Conservation (phyloP, 2,888 invertebrate genomes). For the Hypomecis atomaria region DNA sequence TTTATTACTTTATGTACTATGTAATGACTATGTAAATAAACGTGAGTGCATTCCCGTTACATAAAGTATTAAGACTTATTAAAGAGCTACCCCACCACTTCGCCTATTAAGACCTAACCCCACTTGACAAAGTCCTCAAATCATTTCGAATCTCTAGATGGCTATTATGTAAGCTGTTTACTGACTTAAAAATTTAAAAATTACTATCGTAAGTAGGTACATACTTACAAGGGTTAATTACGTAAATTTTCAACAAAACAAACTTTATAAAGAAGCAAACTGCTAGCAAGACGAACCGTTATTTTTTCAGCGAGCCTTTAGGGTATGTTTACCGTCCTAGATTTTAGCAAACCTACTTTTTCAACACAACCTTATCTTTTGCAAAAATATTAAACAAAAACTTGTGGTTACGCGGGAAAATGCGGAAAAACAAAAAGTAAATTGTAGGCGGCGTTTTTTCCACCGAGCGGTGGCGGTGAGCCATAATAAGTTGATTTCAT, state of each 20-base stretch:
- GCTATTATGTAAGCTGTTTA: too few species aligned
- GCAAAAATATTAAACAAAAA: conserved; percentile 27
- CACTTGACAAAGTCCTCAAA: too few species aligned
- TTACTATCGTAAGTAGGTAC: too few species aligned
- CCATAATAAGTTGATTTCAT: conserved; percentile 41
- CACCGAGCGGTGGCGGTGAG: conserved; percentile 22
- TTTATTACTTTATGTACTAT: too few species aligned
- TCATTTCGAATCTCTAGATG: too few species aligned
- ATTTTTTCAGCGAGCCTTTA: conserved; percentile 5
- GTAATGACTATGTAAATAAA: too few species aligned
- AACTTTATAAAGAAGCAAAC: conserved; percentile 4
- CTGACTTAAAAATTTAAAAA: too few species aligned
- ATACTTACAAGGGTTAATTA: too few species aligned
- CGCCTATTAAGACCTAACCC: too few species aligned
- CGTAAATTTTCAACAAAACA: neutral
- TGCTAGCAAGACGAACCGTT: conserved; percentile 4
- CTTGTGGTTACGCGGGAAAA: conserved; percentile 27
- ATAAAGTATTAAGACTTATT: too few species aligned
- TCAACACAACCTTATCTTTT: conserved; percentile 27
- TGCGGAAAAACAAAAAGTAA: conserved; percentile 32
- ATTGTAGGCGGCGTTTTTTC: conserved; percentile 28
- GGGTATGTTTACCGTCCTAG: conserved; percentile 14
- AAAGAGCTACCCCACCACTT: too few species aligned
- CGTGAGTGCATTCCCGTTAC: too few species aligned
- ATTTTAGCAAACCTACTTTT: conserved; percentile 20